Percentiles rank a stretch among this genome's conserved stretches.
These are phyloP conservation scores for Acropternis orthonyx DNA, from an alignment of 2,797 vertebrate genomes.

Conservation along the genomic window DNA sequence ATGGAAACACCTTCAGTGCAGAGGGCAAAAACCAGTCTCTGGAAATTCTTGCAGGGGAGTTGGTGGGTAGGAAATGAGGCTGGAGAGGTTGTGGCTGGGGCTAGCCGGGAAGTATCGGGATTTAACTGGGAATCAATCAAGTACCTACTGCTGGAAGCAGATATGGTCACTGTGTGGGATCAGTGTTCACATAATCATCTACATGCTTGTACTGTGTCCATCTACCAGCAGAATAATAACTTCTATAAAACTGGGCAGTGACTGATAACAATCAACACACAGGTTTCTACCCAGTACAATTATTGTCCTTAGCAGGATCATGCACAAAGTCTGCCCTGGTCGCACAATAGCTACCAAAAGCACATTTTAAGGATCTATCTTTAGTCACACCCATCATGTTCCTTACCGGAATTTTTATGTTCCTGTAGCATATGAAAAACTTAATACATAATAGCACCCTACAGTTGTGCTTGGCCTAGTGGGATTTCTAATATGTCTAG, in stretches of 20 bases:
- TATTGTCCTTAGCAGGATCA: background rate
- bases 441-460: background rate
- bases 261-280: background rate
- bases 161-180: rapidly evolving
- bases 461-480: background rate
- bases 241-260: background rate
- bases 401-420: background rate
- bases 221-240: background rate
- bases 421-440: background rate
- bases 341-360: background rate
- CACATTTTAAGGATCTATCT: background rate
- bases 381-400: background rate
- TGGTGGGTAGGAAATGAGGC: background rate
- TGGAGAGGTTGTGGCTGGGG: background rate
- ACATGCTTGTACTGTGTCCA: background rate
- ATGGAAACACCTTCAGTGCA: background rate
- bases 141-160: background rate
- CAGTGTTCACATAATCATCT: background rate
- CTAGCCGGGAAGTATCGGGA: background rate
- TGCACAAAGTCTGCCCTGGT: background rate
- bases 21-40: background rate
- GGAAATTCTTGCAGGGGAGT: background rate
- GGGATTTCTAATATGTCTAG: background rate
- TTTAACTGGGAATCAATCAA: background rate
- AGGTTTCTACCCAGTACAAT: background rate